Base-by-base conservation (phyloP, 2,888 invertebrate genomes). In the Timandra comae region DNA sequence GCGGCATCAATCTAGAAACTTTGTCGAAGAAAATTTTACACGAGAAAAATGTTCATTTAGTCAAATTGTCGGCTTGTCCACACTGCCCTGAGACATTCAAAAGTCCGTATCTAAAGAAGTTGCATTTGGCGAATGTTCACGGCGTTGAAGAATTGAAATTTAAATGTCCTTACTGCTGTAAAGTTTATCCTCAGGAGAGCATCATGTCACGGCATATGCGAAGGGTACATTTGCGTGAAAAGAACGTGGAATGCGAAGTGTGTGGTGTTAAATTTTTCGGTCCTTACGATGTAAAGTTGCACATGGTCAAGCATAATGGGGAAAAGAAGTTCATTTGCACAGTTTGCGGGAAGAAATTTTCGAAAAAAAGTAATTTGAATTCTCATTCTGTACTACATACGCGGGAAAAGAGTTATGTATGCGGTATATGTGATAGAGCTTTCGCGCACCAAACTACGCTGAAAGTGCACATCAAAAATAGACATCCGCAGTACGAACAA, bases 141-240 rank as follows among this genome's bases (percentile, higher is more conserved):
- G 75, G 74, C 0, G 71, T 82, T 0, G 82, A 82, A 28, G 84
- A 84, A 38, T 37, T 85, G n/a, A 81, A 73, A 41, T 78, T 85
- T 2, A 79, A 79, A 32, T 85, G 84, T 23, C 81, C 79, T 0
- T 75, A 75, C 29, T 81, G 89, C 58, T 73, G 87, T 25, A 84
- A 80, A 49, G 69, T 85, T 0, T 85, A 69, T 21, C 81, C 82
- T 0, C 81, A 82, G 41, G 88, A 88, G 56, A 88, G 88, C 27
- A 88, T 88, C 1, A 80, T 89, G 68, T 88, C 88, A 0, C 71
- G 88, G 25, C 89, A 89, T 35, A 88, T 89, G 88, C 79, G 89
- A 26, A 73, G 88, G 1, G 88, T 88, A 0, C 89, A 89, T 49
- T 69, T 89, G 3, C 54, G 76, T 29, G 82, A 85, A 41, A 81